Evolutionary conservation across 30 jellyfish, hydroid and myxozoan genomes (phyloP).

Genomic region (Morbakka virulenta): DNA sequence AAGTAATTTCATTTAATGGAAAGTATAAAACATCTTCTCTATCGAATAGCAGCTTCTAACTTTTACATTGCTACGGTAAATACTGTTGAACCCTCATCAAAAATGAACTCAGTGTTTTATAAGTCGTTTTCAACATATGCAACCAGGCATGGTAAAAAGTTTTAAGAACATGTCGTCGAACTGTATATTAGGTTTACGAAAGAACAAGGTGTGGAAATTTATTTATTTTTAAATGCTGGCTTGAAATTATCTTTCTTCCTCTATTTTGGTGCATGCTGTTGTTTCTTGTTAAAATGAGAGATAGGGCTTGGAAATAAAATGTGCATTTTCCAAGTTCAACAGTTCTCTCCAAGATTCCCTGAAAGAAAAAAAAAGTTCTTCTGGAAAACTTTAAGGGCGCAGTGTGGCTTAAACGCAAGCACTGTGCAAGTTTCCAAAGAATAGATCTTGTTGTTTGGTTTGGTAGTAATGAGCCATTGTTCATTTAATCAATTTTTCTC

Average conservation of each 20-base stretch:
- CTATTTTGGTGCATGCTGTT: constrained; percentile 23
- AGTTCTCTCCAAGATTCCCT: constrained; percentile 28
- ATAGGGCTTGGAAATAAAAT: constrained; percentile 44
- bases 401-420: too few species aligned
- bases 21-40: constrained; percentile 18
- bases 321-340: constrained; percentile 32
- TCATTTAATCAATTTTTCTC: too few species aligned
- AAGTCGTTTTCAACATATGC: constrained; percentile 26
- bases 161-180: constrained; percentile 27
- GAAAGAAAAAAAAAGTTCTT: constrained; percentile 27
- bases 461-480: too few species aligned
- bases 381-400: too few species aligned
- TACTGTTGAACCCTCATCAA: constrained; percentile 53
- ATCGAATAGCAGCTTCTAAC: constrained; percentile 45
- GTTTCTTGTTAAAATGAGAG: background rate
- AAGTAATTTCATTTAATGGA: too few species aligned
- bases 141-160: constrained; percentile 36
- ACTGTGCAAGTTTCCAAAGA: too few species aligned
- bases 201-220: constrained; percentile 11
- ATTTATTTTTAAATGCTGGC: constrained; percentile 7
- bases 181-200: constrained; percentile 1
- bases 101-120: constrained; percentile 26
- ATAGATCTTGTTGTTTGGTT: too few species aligned
- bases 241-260: constrained; percentile 16
- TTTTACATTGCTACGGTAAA: constrained; percentile 42